Percentiles rank a stretch among this genome's conserved stretches.
phyloP scores from a whole-genome alignment of 1,140 invertebrate species.

The Hestina assimilis region DNA sequence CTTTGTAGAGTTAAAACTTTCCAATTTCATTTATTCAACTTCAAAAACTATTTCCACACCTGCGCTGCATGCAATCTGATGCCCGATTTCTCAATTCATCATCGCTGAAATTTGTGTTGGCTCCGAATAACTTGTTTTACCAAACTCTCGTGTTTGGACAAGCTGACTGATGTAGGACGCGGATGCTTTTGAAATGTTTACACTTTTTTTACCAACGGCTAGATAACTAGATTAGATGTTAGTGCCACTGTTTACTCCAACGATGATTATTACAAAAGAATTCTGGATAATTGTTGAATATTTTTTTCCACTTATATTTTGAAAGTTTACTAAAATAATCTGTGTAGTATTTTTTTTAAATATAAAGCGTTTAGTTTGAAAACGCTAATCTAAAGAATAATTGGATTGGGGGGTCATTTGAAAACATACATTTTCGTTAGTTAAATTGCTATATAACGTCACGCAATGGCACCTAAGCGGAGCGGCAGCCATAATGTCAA shows the following conservation, averaged over 20 bases:
- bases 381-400: too few relatives aligned
- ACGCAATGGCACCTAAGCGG: too few relatives aligned
- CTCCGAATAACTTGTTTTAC: constrained; percentile 39
- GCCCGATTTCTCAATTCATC: constrained; percentile 17
- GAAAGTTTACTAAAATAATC: too few relatives aligned
- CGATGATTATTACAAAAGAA: background rate
- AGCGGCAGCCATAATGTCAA: too few relatives aligned
- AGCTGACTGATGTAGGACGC: constrained; percentile 46
- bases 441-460: too few relatives aligned
- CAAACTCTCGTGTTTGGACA: constrained; percentile 50
- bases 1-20: background rate
- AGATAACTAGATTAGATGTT: constrained; percentile 18
- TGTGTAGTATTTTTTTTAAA: too few relatives aligned
- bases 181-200: constrained; percentile 51
- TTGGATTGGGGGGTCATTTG: too few relatives aligned
- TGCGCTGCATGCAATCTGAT: constrained; percentile 9
- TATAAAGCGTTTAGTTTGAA: too few relatives aligned
- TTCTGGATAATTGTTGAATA: background rate
- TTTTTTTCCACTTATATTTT: too few relatives aligned
- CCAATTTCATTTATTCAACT: constrained; percentile 7
- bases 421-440: too few relatives aligned
- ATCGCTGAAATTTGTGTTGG: constrained; percentile 22
- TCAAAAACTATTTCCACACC: background rate
- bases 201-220: constrained; percentile 30
- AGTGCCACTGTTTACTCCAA: constrained; percentile 6